phyloP scores from a whole-genome alignment of 92 coral and sea anemone genomes.

The Parazoanthus darwini region DNA sequence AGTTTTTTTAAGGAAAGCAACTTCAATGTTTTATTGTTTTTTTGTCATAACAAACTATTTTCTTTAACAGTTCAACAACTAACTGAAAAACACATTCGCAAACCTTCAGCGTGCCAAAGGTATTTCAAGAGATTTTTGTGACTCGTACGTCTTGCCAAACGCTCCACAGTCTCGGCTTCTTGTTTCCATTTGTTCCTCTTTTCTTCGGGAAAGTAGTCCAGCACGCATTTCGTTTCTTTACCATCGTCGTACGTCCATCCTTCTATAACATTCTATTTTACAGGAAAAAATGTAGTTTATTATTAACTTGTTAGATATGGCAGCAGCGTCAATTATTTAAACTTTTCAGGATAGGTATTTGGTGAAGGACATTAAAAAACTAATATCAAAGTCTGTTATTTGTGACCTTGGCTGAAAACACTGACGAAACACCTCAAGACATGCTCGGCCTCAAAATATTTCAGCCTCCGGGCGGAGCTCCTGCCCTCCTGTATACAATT shows the following conservation, averaged over 20 bases:
- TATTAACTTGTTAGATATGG: not conserved
- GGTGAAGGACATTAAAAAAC: too few relatives aligned
- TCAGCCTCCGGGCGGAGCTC: too few relatives aligned
- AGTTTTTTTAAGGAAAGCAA: too few relatives aligned
- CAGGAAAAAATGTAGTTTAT: not conserved
- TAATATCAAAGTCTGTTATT: too few relatives aligned
- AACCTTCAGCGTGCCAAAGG: slow-evolving; percentile 19
- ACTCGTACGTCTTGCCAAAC: not conserved
- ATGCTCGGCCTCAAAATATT: too few relatives aligned
- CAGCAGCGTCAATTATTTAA: not conserved
- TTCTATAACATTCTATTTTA: not conserved
- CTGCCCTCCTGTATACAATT: too few relatives aligned
- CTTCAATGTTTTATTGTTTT: too few relatives aligned
- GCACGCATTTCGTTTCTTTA: not conserved
- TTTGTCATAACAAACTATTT: not conserved
- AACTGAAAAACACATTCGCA: not conserved
- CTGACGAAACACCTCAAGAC: too few relatives aligned
- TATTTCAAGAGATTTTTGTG: not conserved
- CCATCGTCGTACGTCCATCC: slow-evolving; percentile 14
- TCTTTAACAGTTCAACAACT: not conserved
- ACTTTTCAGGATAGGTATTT: not conserved
- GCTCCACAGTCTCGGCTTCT: not conserved
- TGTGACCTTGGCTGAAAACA: too few relatives aligned
- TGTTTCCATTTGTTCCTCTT: not conserved
- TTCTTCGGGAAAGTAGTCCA: not conserved